Conservation (phyloP, 2,888 invertebrate species). For the Rotaria sp. region DNA sequence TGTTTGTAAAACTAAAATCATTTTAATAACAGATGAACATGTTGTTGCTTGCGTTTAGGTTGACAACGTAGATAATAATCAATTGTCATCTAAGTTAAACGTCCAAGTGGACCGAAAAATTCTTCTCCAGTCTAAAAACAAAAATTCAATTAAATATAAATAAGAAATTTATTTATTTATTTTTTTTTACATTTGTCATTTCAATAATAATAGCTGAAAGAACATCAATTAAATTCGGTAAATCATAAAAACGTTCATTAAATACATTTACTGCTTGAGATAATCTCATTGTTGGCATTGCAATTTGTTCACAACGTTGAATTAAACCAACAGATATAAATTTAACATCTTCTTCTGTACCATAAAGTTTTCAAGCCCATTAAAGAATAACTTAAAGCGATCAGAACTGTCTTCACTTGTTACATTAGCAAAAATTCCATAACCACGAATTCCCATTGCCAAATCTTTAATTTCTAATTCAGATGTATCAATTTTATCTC, state of each 20-base stretch:
- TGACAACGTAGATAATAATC: conserved; percentile 38
- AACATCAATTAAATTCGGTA: conserved; percentile 53
- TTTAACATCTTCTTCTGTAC: conserved; percentile 49
- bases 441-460: conserved; percentile 61
- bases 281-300: conserved; percentile 33
- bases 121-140: conserved; percentile 33
- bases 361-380: conserved; percentile 52
- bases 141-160: background rate
- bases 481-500: conserved; percentile 47
- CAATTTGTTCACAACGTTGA: too few relatives aligned
- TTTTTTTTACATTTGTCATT: conserved; percentile 46
- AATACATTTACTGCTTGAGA: conserved; percentile 45
- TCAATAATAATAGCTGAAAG: conserved; percentile 51
- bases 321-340: conserved; percentile 54
- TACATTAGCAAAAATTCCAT: conserved; percentile 61
- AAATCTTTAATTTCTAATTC: conserved; percentile 49
- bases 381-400: too few relatives aligned
- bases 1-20: background rate
- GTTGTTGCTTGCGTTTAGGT: conserved; percentile 2
- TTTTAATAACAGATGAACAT: background rate
- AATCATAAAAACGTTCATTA: conserved; percentile 48
- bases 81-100: conserved; percentile 35
- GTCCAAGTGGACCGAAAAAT: conserved; percentile 31
- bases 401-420: too few relatives aligned
- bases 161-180: conserved; percentile 44